These are phyloP conservation scores for Xanthorhoe spadicearia DNA, from an alignment of 2,888 invertebrate genomes.

Conservation along the genomic window DNA sequence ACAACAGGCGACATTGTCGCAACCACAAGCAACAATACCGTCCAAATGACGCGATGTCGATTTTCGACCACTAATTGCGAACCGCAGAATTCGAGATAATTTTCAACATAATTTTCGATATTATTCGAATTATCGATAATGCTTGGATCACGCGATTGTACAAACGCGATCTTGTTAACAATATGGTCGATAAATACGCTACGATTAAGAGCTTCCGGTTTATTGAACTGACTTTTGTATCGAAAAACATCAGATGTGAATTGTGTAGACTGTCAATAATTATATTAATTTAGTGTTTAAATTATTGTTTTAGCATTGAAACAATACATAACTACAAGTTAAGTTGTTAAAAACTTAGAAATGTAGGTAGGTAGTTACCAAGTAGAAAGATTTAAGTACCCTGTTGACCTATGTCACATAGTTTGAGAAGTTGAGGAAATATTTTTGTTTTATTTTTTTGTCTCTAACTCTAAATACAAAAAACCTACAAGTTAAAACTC, in stretches of 20 bases:
- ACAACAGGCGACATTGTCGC: constrained; percentile 50
- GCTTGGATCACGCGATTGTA: constrained; percentile 51
- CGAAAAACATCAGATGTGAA: neutral
- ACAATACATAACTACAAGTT: no score
- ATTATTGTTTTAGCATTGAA: no score
- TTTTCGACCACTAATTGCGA: constrained; percentile 69
- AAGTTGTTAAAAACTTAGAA: no score
- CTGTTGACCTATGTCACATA: no score
- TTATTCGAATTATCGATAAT: constrained; percentile 61
- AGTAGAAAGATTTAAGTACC: no score
- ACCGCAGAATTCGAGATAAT: constrained; percentile 57
- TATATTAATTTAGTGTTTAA: no score
- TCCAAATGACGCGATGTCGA: constrained; percentile 54
- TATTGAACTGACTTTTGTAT: constrained; percentile 10
- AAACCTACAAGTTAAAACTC: no score
- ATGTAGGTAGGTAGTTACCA: no score
- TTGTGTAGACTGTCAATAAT: neutral
- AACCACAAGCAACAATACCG: constrained; percentile 57
- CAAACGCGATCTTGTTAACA: constrained; percentile 32
- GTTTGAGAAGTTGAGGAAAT: no score
- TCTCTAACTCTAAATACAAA: no score
- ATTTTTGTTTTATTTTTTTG: no score
- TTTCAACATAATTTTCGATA: constrained; percentile 58
- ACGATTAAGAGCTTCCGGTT: constrained; percentile 24
- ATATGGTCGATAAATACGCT: constrained; percentile 35